Percentiles rank a stretch among this genome's conserved stretches.
Evolutionary conservation across 2,797 vertebrate genomes (phyloP).

Genomic region (Meriones psammophilus): DNA sequence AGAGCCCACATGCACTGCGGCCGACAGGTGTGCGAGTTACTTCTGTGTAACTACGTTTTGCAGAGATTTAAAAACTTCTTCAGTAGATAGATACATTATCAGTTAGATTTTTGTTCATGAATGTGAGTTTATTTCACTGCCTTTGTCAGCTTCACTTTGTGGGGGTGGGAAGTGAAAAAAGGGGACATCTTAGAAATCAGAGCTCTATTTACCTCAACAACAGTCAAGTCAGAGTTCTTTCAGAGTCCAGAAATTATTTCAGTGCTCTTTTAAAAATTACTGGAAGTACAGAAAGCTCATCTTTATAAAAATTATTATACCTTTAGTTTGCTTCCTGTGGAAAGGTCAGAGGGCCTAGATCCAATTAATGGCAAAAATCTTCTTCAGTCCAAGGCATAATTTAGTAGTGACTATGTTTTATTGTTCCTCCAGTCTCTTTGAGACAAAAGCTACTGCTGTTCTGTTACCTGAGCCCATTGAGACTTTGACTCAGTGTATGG

Average conservation of each 20-base stretch:
- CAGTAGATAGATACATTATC: not conserved
- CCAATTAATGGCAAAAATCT: conserved; percentile 86
- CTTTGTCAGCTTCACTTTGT: conserved; percentile 23
- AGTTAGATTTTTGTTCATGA: conserved; percentile 6
- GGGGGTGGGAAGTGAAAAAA: not conserved
- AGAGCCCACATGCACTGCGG: not conserved
- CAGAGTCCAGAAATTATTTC: conserved; percentile 84
- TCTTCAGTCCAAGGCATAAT: conserved; percentile 83
- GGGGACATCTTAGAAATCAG: not conserved
- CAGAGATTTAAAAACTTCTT: not conserved
- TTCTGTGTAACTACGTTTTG: not conserved
- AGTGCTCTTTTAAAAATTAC: conserved; percentile 80
- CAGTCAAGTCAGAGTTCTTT: conserved; percentile 77
- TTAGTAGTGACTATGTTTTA: conserved; percentile 85
- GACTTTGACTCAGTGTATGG: not conserved
- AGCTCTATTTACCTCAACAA: conserved; percentile 22
- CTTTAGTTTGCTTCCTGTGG: conserved; percentile 88
- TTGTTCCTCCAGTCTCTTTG: conserved; percentile 68
- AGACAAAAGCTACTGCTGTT: conserved; percentile 67
- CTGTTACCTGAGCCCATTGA: conserved; percentile 53
- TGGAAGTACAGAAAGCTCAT: conserved; percentile 86
- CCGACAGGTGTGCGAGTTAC: not conserved
- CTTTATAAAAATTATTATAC: conserved; percentile 88
- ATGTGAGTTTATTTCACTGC: not conserved
- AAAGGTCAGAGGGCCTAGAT: conserved; percentile 88